Conservation (phyloP, 2,888 invertebrate species). For the Branchipolynoe longqiensis region DNA sequence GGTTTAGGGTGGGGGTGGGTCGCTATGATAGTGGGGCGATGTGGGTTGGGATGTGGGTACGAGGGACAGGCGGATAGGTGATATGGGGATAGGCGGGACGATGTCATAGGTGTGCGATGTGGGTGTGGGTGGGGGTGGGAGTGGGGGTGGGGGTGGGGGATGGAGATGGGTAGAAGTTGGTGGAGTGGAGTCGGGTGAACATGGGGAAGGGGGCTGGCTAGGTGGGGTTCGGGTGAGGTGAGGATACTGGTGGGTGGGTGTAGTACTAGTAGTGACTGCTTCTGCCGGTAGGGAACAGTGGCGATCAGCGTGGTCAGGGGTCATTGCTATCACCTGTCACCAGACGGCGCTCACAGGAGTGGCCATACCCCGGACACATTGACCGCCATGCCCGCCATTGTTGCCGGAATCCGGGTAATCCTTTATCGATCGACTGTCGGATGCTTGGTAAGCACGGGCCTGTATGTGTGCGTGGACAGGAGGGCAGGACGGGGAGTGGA, state of each 20-base stretch:
- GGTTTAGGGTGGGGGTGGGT: neutral
- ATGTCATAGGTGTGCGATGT: too few species aligned
- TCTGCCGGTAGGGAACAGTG: neutral
- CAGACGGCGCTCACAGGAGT: constrained; percentile 26
- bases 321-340: constrained; percentile 31
- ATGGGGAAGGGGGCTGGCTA: too few species aligned
- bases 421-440: neutral
- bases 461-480: too few species aligned
- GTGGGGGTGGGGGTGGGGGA: neutral
- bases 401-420: neutral
- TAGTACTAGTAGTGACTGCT: too few species aligned
- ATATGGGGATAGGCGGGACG: too few species aligned
- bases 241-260: too few species aligned
- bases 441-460: neutral
- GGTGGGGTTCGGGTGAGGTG: too few species aligned
- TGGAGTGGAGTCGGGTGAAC: too few species aligned
- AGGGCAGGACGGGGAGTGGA: too few species aligned
- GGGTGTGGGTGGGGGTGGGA: neutral
- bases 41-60: too few species aligned
- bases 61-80: too few species aligned
- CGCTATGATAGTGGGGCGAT: too few species aligned
- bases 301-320: constrained; percentile 4
- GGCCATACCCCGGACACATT: constrained; percentile 20
- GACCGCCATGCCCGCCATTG: constrained; percentile 7
- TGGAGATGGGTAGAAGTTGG: neutral